Evolutionary conservation across 1,140 invertebrate genomes (phyloP).

Genomic region (Drosophila miranda): DNA sequence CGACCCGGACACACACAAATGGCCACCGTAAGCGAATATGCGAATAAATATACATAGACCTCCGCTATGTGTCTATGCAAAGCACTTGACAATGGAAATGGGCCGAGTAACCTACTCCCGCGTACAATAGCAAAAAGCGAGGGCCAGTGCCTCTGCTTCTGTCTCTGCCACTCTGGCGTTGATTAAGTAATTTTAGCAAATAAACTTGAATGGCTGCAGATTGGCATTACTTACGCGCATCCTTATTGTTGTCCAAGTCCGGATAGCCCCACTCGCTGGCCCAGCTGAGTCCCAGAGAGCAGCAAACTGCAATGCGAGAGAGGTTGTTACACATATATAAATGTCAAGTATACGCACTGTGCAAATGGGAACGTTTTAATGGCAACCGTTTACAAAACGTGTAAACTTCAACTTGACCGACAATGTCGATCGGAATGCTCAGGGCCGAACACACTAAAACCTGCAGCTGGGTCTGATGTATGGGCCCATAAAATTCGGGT

Average conservation of each 20-base stretch:
- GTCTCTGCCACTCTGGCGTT: constrained; percentile 36
- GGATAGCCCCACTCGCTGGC: constrained; percentile 70
- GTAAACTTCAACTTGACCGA: constrained; percentile 60
- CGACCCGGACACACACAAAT: not conserved
- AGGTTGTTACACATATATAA: constrained; percentile 6
- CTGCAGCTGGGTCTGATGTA: constrained; percentile 2
- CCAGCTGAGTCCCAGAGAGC: constrained; percentile 35
- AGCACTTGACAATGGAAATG: constrained; percentile 42
- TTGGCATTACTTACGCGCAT: constrained; percentile 70
- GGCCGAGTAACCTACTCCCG: constrained; percentile 23
- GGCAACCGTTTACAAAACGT: constrained; percentile 23
- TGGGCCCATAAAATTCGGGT: constrained; percentile 26
- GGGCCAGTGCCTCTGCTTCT: not conserved
- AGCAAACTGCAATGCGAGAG: constrained; percentile 47
- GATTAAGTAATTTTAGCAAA: constrained; percentile 72
- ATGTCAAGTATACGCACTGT: constrained; percentile 51
- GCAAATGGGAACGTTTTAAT: constrained; percentile 25
- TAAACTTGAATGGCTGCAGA: constrained; percentile 51
- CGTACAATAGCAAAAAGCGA: not conserved
- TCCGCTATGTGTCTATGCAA: constrained; percentile 6
- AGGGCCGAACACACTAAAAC: constrained; percentile 20
- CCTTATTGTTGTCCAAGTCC: constrained; percentile 64
- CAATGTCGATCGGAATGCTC: constrained; percentile 21
- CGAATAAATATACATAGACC: constrained; percentile 1
- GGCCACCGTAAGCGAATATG: not conserved